phyloP scores from a whole-genome alignment of 2,113 vertebrate genomes.

The Epinephelus fuscoguttatus region DNA sequence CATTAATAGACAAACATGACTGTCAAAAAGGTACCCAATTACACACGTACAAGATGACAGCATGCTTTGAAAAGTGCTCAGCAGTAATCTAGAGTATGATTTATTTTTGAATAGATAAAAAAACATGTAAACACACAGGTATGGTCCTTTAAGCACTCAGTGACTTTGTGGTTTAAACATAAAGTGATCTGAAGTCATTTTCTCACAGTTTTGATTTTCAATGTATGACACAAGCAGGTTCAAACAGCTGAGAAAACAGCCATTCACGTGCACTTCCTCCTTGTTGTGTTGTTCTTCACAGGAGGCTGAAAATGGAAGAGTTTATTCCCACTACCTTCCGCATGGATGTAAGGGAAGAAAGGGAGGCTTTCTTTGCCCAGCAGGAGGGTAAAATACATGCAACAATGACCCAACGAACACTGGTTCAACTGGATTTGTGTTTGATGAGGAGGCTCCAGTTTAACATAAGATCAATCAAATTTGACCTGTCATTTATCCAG shows the following conservation, averaged over 20 bases:
- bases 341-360: slow-evolving; percentile 88
- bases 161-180: not conserved
- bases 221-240: not conserved
- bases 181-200: not conserved
- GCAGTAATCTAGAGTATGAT: not conserved
- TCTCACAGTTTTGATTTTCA: not conserved
- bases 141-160: too few relatives aligned
- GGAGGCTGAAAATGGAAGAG: slow-evolving; percentile 88
- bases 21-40: not conserved
- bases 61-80: too few relatives aligned
- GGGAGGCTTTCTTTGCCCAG: slow-evolving; percentile 86
- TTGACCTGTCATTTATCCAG: slow-evolving; percentile 13
- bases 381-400: slow-evolving; percentile 82
- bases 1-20: not conserved
- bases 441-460: slow-evolving; percentile 7
- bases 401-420: slow-evolving; percentile 1
- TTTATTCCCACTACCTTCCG: slow-evolving; percentile 91
- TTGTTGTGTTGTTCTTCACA: slow-evolving; percentile 55
- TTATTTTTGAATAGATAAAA: not conserved
- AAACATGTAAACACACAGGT: too few relatives aligned
- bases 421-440: slow-evolving; percentile 44
- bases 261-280: not conserved
- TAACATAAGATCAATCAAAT: slow-evolving; percentile 13
- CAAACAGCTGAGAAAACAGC: not conserved
- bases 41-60: not conserved